Evolutionary conservation across 92 coral and sea anemone species (phyloP).

Genomic region (Desmophyllum pertusum): DNA sequence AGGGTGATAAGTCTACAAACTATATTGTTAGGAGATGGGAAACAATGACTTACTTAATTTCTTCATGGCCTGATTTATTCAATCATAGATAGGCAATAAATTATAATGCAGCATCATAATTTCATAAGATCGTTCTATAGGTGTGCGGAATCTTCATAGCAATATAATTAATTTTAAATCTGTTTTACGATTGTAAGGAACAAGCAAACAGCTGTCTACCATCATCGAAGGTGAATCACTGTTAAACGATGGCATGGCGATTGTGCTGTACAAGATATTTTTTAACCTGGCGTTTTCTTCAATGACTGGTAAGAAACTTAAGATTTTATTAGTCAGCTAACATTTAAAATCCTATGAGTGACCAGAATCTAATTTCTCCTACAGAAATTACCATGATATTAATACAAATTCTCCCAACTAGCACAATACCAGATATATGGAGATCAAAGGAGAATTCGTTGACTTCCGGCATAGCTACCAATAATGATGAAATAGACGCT

Average conservation of each 20-base stretch:
- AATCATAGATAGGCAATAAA: no score
- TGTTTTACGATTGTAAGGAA: constrained; percentile 54
- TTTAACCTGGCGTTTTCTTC: constrained; percentile 90
- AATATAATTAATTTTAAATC: neutral
- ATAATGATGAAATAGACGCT: no score
- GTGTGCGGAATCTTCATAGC: neutral
- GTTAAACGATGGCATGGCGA: constrained; percentile 98
- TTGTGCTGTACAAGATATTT: constrained; percentile 96
- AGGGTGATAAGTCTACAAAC: neutral
- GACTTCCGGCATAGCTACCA: no score
- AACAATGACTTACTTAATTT: neutral
- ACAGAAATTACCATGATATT: no score
- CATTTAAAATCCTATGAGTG: neutral
- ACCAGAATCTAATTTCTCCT: no score
- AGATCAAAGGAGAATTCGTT: no score
- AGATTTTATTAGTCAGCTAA: neutral
- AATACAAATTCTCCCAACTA: neutral
- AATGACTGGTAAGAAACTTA: constrained; percentile 80
- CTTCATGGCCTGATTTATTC: neutral
- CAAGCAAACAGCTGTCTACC: constrained; percentile 92
- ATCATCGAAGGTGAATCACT: constrained; percentile 98
- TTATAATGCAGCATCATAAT: no score
- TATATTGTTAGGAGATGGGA: neutral
- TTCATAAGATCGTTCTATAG: neutral
- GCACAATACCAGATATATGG: neutral